phyloP scores from a whole-genome alignment of 2,113 vertebrate genomes.

The Neotoma lepida region DNA sequence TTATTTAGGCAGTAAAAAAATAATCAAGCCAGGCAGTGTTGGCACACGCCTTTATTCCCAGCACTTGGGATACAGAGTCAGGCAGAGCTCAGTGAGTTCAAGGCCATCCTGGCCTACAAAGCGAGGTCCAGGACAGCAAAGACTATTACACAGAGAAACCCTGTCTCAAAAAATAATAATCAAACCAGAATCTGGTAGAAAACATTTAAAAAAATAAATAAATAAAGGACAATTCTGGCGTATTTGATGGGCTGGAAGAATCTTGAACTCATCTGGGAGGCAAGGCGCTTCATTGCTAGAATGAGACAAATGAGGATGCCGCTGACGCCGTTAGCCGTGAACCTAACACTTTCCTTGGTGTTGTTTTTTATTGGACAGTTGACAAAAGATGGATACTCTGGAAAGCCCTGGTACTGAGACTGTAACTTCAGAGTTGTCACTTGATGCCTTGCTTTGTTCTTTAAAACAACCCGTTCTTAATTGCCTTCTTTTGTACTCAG shows the following conservation, averaged over 20 bases:
- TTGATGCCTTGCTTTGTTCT: constrained; percentile 55
- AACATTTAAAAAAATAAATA: neutral
- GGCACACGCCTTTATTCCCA: neutral
- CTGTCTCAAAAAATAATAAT: neutral
- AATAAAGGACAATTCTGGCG: neutral
- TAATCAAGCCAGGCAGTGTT: neutral
- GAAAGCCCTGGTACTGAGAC: constrained; percentile 54
- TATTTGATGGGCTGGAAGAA: neutral
- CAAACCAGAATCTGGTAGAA: neutral
- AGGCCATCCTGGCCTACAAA: neutral
- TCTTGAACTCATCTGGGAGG: neutral
- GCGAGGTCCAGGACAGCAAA: neutral
- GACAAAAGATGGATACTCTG: constrained; percentile 51
- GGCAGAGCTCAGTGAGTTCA: neutral
- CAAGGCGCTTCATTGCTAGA: constrained; percentile 45
- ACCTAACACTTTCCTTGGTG: constrained; percentile 41
- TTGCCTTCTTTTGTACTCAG: constrained; percentile 23
- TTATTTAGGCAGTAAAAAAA: constrained; percentile 40
- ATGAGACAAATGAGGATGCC: constrained; percentile 7
- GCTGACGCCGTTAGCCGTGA: neutral
- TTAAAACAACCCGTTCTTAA: constrained; percentile 20
- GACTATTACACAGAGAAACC: neutral
- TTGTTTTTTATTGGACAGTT: constrained; percentile 62
- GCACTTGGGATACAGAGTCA: too few species aligned
- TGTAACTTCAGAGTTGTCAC: constrained; percentile 67